A percentile compares a stretch with the other conserved stretches of the same genome.
Conservation (phyloP, 2,113 vertebrate genomes). For the Triplophysa dalaica region DNA sequence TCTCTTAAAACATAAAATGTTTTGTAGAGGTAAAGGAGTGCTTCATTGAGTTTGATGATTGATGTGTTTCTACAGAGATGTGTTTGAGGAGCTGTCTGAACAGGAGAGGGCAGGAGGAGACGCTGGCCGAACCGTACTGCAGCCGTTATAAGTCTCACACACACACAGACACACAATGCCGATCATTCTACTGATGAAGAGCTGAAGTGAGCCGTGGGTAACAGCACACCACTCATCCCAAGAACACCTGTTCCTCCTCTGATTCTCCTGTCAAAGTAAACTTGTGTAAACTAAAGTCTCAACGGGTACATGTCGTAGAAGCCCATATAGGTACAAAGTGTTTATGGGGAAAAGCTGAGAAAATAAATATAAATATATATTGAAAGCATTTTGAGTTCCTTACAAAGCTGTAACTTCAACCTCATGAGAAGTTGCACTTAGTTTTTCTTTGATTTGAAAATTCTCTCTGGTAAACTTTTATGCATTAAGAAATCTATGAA, state of each 20-base stretch:
- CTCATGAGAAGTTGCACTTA: conserved; percentile 45
- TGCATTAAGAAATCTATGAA: conserved; percentile 59
- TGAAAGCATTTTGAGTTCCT: conserved; percentile 34
- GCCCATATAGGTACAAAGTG: conserved; percentile 17
- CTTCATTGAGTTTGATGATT: background rate
- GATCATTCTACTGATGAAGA: conserved; percentile 9
- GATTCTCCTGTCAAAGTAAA: conserved; percentile 15
- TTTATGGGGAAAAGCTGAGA: conserved; percentile 18
- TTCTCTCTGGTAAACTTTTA: conserved; percentile 32
- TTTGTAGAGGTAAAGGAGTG: background rate
- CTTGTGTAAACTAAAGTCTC: conserved; percentile 18
- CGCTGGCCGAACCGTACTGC: conserved; percentile 71
- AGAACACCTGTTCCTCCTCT: conserved; percentile 38
- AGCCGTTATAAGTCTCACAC: conserved; percentile 69
- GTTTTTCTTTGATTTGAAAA: conserved; percentile 39
- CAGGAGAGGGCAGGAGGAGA: conserved; percentile 79
- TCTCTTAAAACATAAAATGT: background rate
- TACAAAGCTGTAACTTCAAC: conserved; percentile 30
- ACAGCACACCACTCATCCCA: conserved; percentile 57
- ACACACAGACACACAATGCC: background rate
- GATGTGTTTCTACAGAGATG: conserved; percentile 75
- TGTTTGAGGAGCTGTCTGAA: conserved; percentile 93
- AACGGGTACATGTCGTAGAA: conserved; percentile 34
- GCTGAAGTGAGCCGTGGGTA: conserved; percentile 38
- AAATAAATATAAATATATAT: conserved; percentile 29